These are phyloP conservation scores for Macrostomum cliftonense DNA, from an alignment of 2,888 invertebrate species.

Conservation along the genomic window DNA sequence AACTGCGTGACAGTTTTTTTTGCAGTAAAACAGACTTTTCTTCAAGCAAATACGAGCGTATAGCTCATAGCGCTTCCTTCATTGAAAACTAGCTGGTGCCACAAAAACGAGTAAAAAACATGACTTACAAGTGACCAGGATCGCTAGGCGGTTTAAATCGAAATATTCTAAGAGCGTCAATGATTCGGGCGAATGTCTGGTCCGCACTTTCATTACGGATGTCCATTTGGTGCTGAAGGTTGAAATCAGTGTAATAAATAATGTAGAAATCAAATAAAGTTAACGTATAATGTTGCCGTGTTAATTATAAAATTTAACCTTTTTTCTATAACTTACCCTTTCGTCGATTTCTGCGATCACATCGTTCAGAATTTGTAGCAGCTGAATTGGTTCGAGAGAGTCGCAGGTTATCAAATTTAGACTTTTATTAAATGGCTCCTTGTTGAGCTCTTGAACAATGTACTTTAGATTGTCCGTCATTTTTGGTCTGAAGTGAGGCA, in stretches of 20 bases:
- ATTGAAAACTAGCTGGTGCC: conserved; percentile 2
- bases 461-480: conserved; percentile 41
- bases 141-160: conserved; percentile 52
- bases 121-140: conserved; percentile 36
- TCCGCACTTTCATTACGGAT: conserved; percentile 57
- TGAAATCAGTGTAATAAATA: conserved; percentile 7
- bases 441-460: conserved; percentile 53
- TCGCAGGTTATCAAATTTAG: conserved; percentile 69
- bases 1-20: too few relatives aligned
- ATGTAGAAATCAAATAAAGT: neutral
- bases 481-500: conserved; percentile 1
- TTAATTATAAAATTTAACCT: neutral
- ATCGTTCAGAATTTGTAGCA: conserved; percentile 58
- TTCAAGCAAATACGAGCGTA: too few relatives aligned
- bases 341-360: conserved; percentile 54
- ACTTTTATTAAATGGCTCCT: conserved; percentile 50
- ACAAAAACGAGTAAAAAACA: conserved; percentile 3
- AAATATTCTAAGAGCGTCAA: conserved; percentile 52
- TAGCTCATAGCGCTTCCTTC: too few relatives aligned
- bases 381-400: conserved; percentile 52
- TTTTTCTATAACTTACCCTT: conserved; percentile 38
- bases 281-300: too few relatives aligned
- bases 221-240: conserved; percentile 47
- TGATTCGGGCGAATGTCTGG: conserved; percentile 51
- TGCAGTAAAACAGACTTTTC: too few relatives aligned